Evolutionary conservation across 2,797 vertebrate genomes (phyloP).

Genomic region (Sphaeramia orbicularis): DNA sequence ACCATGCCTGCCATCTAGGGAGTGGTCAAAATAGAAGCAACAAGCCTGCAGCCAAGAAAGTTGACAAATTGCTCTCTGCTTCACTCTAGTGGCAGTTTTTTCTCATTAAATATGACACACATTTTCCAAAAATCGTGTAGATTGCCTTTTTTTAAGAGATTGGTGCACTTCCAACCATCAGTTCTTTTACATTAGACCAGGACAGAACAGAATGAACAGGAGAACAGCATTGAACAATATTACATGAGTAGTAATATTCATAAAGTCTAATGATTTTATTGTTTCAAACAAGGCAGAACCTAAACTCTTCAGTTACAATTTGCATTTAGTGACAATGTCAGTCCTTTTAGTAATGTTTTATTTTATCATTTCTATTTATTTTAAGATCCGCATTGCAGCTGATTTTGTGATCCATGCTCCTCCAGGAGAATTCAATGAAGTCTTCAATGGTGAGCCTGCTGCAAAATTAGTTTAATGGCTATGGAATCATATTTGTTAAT

Average conservation of each 20-base stretch:
- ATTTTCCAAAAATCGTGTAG: not conserved
- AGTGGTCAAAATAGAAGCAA: constrained; percentile 48
- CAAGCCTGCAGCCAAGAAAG: constrained; percentile 29
- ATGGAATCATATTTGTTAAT: not conserved
- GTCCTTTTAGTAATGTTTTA: not conserved
- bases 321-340: not conserved
- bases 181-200: too few species aligned
- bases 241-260: too few species aligned
- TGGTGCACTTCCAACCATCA: not conserved
- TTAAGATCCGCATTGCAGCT: constrained; percentile 93
- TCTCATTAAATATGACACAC: not conserved
- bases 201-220: too few species aligned
- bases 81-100: constrained; percentile 45
- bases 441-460: constrained; percentile 92
- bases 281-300: not conserved
- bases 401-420: constrained; percentile 96
- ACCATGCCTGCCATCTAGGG: constrained; percentile 69
- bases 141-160: not conserved
- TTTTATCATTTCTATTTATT: constrained; percentile 49
- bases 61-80: constrained; percentile 42
- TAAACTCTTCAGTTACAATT: not conserved
- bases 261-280: not conserved
- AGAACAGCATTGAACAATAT: too few species aligned
- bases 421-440: constrained; percentile 97
- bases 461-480: not conserved